phyloP scores from a whole-genome alignment of 2,888 invertebrate species.

The Clistopyga incitator region DNA sequence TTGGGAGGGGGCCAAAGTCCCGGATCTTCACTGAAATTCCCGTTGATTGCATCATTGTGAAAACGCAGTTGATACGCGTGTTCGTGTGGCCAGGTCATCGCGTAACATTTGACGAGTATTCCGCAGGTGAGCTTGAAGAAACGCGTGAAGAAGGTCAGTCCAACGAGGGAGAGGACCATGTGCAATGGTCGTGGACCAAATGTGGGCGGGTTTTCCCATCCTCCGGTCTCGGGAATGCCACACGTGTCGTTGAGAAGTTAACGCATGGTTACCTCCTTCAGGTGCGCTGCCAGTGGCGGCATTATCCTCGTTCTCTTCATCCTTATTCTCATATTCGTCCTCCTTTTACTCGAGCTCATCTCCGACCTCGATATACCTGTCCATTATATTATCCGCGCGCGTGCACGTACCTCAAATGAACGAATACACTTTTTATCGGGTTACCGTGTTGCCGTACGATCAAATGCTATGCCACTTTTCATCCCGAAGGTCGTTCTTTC shows the following conservation, averaged over 20 bases:
- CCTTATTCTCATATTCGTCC: constrained; percentile 44
- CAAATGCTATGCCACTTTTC: neutral
- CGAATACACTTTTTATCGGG: constrained; percentile 50
- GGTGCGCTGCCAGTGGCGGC: constrained; percentile 19
- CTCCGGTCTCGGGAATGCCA: constrained; percentile 49
- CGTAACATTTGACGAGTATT: constrained; percentile 64
- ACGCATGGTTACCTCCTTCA: constrained; percentile 59
- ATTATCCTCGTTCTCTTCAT: constrained; percentile 42
- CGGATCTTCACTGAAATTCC: constrained; percentile 58
- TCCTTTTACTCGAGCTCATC: constrained; percentile 56
- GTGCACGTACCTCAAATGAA: constrained; percentile 52
- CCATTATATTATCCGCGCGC: constrained; percentile 54
- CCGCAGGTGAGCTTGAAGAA: constrained; percentile 35
- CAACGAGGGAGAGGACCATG: constrained; percentile 51
- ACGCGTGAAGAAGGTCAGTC: constrained; percentile 55
- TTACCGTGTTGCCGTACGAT: neutral
- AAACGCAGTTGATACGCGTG: constrained; percentile 57
- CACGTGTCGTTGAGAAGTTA: constrained; percentile 57
- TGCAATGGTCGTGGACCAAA: constrained; percentile 63
- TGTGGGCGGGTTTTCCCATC: constrained; percentile 59
- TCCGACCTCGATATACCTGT: constrained; percentile 63
- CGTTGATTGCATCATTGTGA: constrained; percentile 56
- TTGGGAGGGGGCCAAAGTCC: constrained; percentile 53
- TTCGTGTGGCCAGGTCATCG: constrained; percentile 57
- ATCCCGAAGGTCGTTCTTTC: constrained; percentile 6